Evolutionary conservation across 2,888 invertebrate species (phyloP).

Genomic region (Spodoptera exigua): DNA sequence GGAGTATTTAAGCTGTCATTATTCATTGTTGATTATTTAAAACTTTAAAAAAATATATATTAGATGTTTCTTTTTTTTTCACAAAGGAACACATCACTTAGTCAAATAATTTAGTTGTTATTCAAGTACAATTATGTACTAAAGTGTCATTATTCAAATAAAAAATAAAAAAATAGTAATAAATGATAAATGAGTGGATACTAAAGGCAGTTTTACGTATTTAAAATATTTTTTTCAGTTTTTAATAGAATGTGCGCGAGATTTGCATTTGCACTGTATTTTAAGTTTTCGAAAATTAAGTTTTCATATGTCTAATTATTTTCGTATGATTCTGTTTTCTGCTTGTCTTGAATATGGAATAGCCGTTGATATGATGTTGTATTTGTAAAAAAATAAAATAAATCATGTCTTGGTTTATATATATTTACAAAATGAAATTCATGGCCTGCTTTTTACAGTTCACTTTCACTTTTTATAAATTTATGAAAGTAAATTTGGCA

Average conservation of each 20-base stretch:
- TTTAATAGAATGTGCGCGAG: slow-evolving; percentile 45
- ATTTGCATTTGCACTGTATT: slow-evolving; percentile 20
- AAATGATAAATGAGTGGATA: slow-evolving; percentile 48
- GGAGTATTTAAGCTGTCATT: slow-evolving; percentile 25
- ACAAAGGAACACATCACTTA: slow-evolving; percentile 40
- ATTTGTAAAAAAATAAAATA: too few species aligned
- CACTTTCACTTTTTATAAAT: too few species aligned
- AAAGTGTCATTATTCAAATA: slow-evolving; percentile 70
- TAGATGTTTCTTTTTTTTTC: slow-evolving; percentile 13
- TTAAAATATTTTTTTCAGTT: slow-evolving; percentile 50
- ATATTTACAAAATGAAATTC: too few species aligned
- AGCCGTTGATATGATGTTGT: too few species aligned
- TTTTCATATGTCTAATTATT: not conserved
- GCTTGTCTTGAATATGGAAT: not conserved
- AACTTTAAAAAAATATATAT: slow-evolving; percentile 2
- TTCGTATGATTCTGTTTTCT: not conserved
- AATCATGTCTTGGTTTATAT: too few species aligned
- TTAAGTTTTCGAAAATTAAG: not conserved
- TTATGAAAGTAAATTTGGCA: too few species aligned
- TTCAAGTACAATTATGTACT: slow-evolving; percentile 76
- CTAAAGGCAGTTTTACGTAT: slow-evolving; percentile 55
- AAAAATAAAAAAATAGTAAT: slow-evolving; percentile 56
- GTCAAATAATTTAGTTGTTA: slow-evolving; percentile 60
- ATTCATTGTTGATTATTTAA: slow-evolving; percentile 26
- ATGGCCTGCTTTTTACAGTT: too few species aligned